Base-by-base conservation (phyloP, 2,888 invertebrate genomes). In the Serripes groenlandicus region DNA sequence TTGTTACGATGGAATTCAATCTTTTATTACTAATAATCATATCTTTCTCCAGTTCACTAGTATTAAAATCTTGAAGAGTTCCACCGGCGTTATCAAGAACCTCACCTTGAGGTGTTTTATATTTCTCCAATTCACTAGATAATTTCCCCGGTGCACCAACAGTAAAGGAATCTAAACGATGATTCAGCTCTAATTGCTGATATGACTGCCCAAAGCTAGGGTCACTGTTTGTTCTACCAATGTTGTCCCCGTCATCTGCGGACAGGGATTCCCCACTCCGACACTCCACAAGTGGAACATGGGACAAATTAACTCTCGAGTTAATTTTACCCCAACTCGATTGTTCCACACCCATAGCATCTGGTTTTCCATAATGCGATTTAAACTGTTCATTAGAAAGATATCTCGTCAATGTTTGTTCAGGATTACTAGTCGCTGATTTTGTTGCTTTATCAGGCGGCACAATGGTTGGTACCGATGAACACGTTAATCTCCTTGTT, bases 251-350 rank as follows among this genome's bases (percentile, higher is more conserved):
- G 28, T 42, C 42, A 11, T 58, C 34, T n/a, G 28, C 30, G 7
- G 49, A 28, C 9, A 62, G 73, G 42, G 73, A 73, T 60, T 75
- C 75, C 54, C 58, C 68, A 35, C 35, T 74, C 21, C 34, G 69
- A 68, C 83, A 86, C 68, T 86, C 86, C 9, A 86, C 86, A 49
- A 86, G 79, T 23, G 86, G 86, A 35, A 83, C 83, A 77, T 79
- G 78, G 37, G 80, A 83, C 37, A 86, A 49, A 4, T 68, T 75
- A 23, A 72, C 21, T 49, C 76, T 81, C 4, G 62, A 52, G 9
- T 56, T 74, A n/a, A n/a, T 54, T 49, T 75, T 70, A 42, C 78
- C 75, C 75, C 85, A 81, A 2, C 75, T 64, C 1, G 58, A 66
- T 4, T 77, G 78, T 18, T 85, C 85, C 1, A 82, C 72, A 62